Evolutionary conservation across 2,113 vertebrate genomes (phyloP).

Genomic region (Tonatia bakeri): DNA sequence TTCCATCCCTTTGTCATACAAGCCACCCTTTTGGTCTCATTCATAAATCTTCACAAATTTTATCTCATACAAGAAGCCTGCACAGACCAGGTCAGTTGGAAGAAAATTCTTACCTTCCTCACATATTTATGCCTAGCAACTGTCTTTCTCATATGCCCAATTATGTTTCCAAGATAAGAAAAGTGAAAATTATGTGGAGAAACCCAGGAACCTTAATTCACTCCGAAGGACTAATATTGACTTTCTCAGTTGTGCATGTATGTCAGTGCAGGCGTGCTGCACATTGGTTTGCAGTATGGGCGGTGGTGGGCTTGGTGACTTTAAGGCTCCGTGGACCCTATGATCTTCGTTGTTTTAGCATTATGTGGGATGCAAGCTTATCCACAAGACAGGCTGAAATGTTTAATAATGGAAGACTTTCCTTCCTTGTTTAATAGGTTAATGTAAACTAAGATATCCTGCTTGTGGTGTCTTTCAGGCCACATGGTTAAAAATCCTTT

Average conservation of each 20-base stretch:
- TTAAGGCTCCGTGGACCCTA: not conserved
- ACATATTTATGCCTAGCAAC: constrained; percentile 52
- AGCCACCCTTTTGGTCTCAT: constrained; percentile 32
- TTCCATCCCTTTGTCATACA: not conserved
- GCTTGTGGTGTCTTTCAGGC: not conserved
- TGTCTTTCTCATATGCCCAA: constrained; percentile 45
- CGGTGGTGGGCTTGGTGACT: not conserved
- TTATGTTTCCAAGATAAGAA: constrained; percentile 8
- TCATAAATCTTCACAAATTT: constrained; percentile 55
- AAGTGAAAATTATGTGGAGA: constrained; percentile 25
- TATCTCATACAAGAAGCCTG: not conserved
- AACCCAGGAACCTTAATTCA: constrained; percentile 24
- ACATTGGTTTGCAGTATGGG: not conserved
- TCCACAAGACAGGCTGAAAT: not conserved
- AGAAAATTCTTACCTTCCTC: constrained; percentile 39
- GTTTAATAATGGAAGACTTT: not conserved
- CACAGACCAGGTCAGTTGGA: not conserved
- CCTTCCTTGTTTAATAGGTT: not conserved
- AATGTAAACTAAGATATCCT: not conserved
- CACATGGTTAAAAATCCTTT: not conserved
- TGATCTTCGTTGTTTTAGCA: not conserved
- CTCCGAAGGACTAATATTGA: not conserved
- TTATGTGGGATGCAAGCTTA: not conserved
- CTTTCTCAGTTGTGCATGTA: not conserved
- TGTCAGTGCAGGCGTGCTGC: not conserved